A percentile compares a stretch with the other conserved stretches of the same genome.
These are phyloP conservation scores for Aspidoscelis tigris DNA, from an alignment of 2,113 vertebrate genomes.

Conservation along the genomic window DNA sequence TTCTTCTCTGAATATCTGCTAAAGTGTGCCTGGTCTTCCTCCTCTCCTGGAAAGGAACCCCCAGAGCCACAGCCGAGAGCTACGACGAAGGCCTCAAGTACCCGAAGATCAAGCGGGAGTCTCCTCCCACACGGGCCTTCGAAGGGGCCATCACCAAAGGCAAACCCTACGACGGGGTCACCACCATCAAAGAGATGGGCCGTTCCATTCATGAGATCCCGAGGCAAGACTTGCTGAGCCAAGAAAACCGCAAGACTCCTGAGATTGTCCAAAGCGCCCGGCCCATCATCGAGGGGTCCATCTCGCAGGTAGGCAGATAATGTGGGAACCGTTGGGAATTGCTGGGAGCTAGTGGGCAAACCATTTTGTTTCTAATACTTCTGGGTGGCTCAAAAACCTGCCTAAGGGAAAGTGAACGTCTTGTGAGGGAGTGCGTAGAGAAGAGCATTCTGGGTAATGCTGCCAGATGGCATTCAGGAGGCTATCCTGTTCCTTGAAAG, in stretches of 20 bases:
- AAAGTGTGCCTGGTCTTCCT: neutral
- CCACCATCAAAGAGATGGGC: constrained; percentile 97
- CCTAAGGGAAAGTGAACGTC: neutral
- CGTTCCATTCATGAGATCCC: constrained; percentile 98
- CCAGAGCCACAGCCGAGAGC: constrained; percentile 86
- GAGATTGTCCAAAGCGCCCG: constrained; percentile 82
- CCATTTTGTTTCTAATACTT: neutral
- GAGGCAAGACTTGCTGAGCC: constrained; percentile 87
- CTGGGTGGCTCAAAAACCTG: neutral
- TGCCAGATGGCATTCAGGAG: too few species aligned
- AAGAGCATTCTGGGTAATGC: too few species aligned
- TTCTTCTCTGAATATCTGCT: neutral
- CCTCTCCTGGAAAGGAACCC: constrained; percentile 83
- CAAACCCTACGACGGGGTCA: constrained; percentile 93
- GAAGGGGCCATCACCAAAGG: constrained; percentile 96
- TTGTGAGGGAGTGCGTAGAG: too few species aligned
- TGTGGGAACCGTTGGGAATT: too few species aligned
- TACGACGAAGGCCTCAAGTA: constrained; percentile 96
- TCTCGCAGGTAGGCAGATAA: constrained; percentile 85
- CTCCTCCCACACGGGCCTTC: constrained; percentile 90
- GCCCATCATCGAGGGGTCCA: constrained; percentile 88
- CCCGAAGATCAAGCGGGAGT: constrained; percentile 95
- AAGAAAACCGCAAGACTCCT: constrained; percentile 92
- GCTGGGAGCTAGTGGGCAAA: neutral
- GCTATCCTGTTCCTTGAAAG: too few species aligned